Conservation (phyloP, 2,797 vertebrate genomes). For the Pangasius larnaudii region DNA sequence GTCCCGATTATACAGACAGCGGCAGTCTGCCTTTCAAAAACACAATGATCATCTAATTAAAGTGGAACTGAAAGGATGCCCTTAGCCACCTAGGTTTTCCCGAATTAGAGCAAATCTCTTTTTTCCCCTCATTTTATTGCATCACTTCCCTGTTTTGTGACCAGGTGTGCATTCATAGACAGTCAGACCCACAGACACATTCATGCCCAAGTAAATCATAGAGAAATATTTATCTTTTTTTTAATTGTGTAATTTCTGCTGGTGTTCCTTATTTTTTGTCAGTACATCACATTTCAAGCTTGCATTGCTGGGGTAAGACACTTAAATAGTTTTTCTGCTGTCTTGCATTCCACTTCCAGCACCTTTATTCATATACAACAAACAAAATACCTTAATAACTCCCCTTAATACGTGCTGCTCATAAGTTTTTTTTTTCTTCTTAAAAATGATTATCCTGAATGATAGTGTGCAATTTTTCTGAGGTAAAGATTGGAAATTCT, state of each 20-base stretch:
- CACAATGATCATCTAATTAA: conserved; percentile 49
- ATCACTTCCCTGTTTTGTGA: conserved; percentile 14
- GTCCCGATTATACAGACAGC: conserved; percentile 70
- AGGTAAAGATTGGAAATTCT: conserved; percentile 76
- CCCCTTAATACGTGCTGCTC: neutral
- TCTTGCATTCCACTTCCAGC: neutral
- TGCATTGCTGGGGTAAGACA: neutral
- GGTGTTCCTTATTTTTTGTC: neutral
- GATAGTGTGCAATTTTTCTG: neutral
- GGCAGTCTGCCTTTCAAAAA: conserved; percentile 44
- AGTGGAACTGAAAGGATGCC: conserved; percentile 18
- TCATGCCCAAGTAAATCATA: conserved; percentile 13
- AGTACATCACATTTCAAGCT: neutral
- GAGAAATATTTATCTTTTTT: neutral
- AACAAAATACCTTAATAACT: neutral
- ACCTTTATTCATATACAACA: neutral
- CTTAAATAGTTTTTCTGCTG: neutral
- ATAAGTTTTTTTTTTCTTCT: neutral
- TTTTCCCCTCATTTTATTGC: neutral
- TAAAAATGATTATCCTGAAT: neutral
- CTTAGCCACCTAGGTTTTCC: conserved; percentile 24
- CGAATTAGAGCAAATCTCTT: conserved; percentile 19
- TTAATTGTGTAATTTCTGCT: neutral
- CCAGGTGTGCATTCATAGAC: conserved; percentile 9
- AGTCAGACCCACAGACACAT: conserved; percentile 3